Base-by-base conservation (phyloP, 2,888 invertebrate species). In the Apotomis betuletana region DNA sequence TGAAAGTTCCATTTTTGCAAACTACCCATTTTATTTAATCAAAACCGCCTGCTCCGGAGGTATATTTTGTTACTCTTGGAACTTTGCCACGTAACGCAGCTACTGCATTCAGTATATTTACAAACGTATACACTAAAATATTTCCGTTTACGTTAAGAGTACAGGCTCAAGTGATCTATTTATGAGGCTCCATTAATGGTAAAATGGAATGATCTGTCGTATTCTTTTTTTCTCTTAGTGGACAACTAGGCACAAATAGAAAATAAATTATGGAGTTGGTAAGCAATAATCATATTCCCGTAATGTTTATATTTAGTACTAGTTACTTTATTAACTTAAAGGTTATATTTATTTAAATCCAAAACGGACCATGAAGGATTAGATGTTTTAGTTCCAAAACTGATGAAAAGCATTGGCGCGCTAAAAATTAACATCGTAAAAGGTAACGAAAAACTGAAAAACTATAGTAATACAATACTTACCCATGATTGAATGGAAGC, bases 141-240 rank as follows among this genome's bases (percentile, higher is more conserved):
- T 55, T 58, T 67, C 58, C 10, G 58, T 38, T 38, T 36, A 67
- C 65, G 57, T 65, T 54, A 60, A 65, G 54, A n/a, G n/a, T n/a
- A n/a, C n/a, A n/a, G n/a, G n/a, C n/a, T n/a, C n/a, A 64, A 70
- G 60, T 70, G 60, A 64, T 51, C 55, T 55, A 57, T 70, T 58
- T 63, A 70, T 70, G 59, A 52, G 10, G 54, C 52, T 70, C 70
- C 70, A 65, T 65, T 65, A 70, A 70, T 36, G 70, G 46, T 27
- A 65, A 60, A 65, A 51, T 44, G 52, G 64, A 70, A 51, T 44
- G 69, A 58, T 70, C 52, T 60, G 59, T 70, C 27, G 44, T 41
- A 36, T 36, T 70, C 44, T 67, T 70, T 70, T 70, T 70, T 63
- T 44, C n/a, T 54, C 63, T 65, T 4, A 36, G 27, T 51, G 13